Evolutionary conservation across 2,113 vertebrate species (phyloP).

Genomic region (Alouatta palliata): DNA sequence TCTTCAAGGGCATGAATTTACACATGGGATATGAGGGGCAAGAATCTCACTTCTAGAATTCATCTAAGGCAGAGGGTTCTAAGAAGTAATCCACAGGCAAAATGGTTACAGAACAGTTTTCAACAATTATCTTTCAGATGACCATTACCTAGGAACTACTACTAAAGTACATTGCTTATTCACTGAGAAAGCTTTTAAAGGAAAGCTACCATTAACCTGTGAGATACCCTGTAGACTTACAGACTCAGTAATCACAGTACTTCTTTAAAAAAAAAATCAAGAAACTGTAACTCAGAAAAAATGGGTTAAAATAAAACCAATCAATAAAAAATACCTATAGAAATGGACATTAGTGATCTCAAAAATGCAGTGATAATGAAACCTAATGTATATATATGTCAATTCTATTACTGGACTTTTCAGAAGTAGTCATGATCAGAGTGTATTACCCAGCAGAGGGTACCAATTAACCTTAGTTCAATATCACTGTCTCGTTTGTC

Average conservation of each 20-base stretch:
- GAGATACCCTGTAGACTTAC: neutral
- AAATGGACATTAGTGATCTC: neutral
- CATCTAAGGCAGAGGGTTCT: neutral
- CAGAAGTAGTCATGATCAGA: neutral
- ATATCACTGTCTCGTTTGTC: neutral
- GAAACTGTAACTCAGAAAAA: constrained; percentile 23
- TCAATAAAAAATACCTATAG: neutral
- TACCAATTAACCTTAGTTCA: neutral
- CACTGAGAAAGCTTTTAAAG: constrained; percentile 23
- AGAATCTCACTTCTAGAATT: constrained; percentile 6
- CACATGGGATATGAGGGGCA: neutral
- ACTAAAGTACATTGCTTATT: neutral
- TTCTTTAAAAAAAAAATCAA: neutral
- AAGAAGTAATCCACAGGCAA: neutral
- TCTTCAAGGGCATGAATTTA: constrained; percentile 26
- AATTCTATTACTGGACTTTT: neutral
- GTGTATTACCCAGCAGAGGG: neutral
- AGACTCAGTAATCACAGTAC: neutral
- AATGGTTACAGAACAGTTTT: neutral
- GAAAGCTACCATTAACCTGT: neutral
- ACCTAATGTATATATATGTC: neutral
- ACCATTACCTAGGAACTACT: neutral
- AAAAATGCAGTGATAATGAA: neutral
- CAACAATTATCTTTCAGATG: constrained; percentile 17
- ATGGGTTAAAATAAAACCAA: constrained; percentile 4